Conservation (phyloP, 1,140 invertebrate species). For the Calliopsis andreniformis region DNA sequence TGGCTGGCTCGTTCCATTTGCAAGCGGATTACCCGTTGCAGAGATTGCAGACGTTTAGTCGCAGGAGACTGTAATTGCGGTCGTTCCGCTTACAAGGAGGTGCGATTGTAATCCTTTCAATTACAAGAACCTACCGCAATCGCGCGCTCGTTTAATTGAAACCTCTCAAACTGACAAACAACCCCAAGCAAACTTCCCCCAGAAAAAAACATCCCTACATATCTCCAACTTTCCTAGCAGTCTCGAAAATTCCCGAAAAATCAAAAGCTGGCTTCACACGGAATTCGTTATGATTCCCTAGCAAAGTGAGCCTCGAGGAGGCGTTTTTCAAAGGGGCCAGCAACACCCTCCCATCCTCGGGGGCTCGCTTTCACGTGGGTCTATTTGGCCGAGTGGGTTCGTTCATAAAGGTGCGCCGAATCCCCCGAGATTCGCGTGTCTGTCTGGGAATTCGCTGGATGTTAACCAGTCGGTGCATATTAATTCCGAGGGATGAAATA, state of each 20-base stretch:
- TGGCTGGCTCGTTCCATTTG: conserved; percentile 25
- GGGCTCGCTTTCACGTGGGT: conserved; percentile 48
- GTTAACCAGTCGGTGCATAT: conserved; percentile 69
- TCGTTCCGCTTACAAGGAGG: background rate
- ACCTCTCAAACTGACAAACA: background rate
- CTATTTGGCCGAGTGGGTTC: conserved; percentile 59
- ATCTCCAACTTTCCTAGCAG: too few species aligned
- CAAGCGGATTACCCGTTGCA: conserved; percentile 18
- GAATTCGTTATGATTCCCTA: too few species aligned
- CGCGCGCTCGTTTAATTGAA: background rate
- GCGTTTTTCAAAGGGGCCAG: too few species aligned
- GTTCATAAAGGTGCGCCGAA: conserved; percentile 58
- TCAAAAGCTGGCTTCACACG: too few species aligned
- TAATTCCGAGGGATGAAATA: conserved; percentile 67
- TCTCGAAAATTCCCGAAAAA: too few species aligned
- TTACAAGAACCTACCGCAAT: background rate
- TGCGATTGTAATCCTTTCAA: background rate
- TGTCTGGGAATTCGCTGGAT: conserved; percentile 66
- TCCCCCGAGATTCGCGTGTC: conserved; percentile 58
- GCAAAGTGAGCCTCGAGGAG: too few species aligned
- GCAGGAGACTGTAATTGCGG: background rate
- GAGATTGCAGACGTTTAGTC: background rate
- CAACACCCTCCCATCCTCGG: conserved; percentile 7
- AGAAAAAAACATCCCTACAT: too few species aligned
- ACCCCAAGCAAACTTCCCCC: too few species aligned